These are phyloP conservation scores for Epizoanthus stellaris DNA, from an alignment of 92 coral and sea anemone genomes.

Conservation along the genomic window DNA sequence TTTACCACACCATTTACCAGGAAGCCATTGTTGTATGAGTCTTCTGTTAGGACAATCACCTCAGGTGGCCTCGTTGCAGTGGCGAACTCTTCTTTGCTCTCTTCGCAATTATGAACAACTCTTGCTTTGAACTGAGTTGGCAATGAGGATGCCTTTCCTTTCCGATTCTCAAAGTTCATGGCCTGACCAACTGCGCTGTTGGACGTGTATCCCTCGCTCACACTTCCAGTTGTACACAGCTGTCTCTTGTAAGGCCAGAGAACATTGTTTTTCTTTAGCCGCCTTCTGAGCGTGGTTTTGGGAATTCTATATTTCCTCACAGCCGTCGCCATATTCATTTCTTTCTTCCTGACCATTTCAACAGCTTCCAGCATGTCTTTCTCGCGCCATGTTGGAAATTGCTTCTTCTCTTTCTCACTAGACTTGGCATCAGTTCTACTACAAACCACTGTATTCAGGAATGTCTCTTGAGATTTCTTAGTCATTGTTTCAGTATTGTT, in stretches of 20 bases:
- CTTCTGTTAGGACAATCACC: not conserved
- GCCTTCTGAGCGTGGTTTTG: too few species aligned
- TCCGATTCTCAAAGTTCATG: not conserved
- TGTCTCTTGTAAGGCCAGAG: too few species aligned
- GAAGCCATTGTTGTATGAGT: not conserved
- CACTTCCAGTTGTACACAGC: too few species aligned
- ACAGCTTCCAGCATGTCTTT: not conserved
- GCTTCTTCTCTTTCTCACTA: not conserved
- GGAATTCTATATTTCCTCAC: too few species aligned
- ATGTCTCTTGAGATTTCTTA: too few species aligned
- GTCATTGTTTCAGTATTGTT: not conserved
- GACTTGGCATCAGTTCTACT: not conserved
- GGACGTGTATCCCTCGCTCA: too few species aligned
- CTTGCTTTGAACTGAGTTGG: not conserved
- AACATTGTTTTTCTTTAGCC: too few species aligned
- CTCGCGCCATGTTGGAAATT: not conserved
- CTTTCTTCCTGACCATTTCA: too few species aligned
- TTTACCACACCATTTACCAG: too few species aligned
- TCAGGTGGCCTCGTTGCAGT: not conserved
- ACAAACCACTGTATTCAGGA: not conserved
- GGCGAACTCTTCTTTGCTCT: not conserved
- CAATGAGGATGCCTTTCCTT: not conserved
- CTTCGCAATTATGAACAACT: not conserved
- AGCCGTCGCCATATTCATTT: too few species aligned
- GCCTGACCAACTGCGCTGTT: too few species aligned